These are phyloP conservation scores for Antheraea yamamai DNA, from an alignment of 2,888 invertebrate species.

Conservation along the genomic window DNA sequence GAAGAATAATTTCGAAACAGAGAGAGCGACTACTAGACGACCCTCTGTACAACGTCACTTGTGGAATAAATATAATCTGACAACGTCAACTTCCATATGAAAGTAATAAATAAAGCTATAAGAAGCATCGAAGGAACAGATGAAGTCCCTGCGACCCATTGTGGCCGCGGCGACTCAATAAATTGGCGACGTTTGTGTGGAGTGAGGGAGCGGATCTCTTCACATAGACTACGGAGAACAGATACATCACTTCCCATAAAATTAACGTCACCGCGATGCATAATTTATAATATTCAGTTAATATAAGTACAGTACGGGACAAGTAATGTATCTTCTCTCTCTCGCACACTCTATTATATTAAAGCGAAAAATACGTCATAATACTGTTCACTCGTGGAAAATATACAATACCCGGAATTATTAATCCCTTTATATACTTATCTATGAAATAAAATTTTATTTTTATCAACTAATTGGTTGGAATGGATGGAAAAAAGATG, in stretches of 20 bases:
- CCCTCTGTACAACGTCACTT: neutral
- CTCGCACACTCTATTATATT: neutral
- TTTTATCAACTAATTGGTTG: too few species aligned
- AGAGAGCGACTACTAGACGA: neutral
- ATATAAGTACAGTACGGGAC: neutral
- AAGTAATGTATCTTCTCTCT: neutral
- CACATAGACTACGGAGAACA: neutral
- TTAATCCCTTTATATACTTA: too few species aligned
- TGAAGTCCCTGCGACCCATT: slow-evolving; percentile 26
- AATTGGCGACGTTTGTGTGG: neutral
- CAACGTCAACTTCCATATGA: slow-evolving; percentile 19
- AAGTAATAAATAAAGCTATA: slow-evolving; percentile 24
- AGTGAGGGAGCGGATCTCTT: neutral
- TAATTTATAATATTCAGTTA: neutral
- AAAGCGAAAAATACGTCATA: neutral
- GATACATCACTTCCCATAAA: neutral
- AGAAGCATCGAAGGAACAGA: slow-evolving; percentile 25
- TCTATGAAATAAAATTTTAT: too few species aligned
- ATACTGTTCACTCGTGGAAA: neutral
- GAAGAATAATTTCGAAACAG: neutral
- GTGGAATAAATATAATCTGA: neutral
- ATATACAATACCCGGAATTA: too few species aligned
- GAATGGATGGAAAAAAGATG: too few species aligned
- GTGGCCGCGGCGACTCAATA: slow-evolving; percentile 22
- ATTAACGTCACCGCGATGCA: too few species aligned